Evolutionary conservation across 2,113 vertebrate genomes (phyloP).

Genomic region (Psittacus erithacus): DNA sequence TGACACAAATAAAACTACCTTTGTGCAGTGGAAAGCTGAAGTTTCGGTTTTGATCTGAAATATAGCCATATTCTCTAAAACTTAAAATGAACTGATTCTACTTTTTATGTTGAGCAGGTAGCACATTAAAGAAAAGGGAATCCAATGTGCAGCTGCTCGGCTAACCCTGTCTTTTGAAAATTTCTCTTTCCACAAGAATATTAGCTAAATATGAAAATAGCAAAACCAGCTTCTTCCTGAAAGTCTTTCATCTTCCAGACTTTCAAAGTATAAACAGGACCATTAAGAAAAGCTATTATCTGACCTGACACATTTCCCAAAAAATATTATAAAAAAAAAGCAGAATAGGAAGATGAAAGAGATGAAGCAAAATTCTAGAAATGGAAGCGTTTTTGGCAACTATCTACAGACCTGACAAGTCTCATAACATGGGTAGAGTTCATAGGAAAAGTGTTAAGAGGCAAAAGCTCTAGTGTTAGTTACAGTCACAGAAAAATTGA

Average conservation of each 20-base stretch:
- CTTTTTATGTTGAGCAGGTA: not conserved
- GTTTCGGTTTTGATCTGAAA: not conserved
- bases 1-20: not conserved
- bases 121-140: not conserved
- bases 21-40: not conserved
- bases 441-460: not conserved
- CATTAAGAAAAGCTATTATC: not conserved
- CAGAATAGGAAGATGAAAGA: not conserved
- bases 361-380: not conserved
- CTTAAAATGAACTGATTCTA: not conserved
- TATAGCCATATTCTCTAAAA: not conserved
- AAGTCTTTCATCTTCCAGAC: not conserved
- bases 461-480: not conserved
- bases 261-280: not conserved
- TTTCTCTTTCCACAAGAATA: not conserved
- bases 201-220: not conserved
- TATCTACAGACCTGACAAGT: not conserved
- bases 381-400: not conserved
- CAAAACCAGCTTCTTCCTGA: not conserved
- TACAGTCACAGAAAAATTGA: not conserved
- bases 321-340: not conserved
- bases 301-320: not conserved
- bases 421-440: not conserved
- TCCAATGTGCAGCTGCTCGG: not conserved
- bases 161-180: not conserved